Conservation (phyloP, 2,888 invertebrate genomes). For the Temnothorax ravouxi region DNA sequence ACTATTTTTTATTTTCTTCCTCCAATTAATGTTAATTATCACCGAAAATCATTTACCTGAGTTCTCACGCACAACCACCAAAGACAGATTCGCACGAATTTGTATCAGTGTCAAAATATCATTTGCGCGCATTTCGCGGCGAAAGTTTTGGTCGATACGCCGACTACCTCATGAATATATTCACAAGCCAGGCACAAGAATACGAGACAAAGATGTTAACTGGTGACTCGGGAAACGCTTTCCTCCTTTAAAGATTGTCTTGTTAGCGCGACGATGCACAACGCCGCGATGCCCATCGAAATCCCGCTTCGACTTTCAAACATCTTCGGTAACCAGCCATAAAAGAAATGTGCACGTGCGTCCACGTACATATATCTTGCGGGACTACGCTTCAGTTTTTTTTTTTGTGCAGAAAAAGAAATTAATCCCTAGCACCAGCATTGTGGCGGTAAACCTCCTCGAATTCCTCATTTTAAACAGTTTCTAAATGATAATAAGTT, state of each 20-base stretch:
- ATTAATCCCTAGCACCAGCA: slow-evolving; percentile 65
- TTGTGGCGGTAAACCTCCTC: slow-evolving; percentile 42
- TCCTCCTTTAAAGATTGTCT: slow-evolving; percentile 82
- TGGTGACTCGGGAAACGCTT: slow-evolving; percentile 83
- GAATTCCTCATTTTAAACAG: not conserved
- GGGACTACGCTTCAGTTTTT: slow-evolving; percentile 68
- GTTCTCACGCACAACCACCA: not conserved
- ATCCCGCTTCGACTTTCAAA: slow-evolving; percentile 77
- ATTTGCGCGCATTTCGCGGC: slow-evolving; percentile 1
- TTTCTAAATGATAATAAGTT: not conserved
- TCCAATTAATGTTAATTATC: not conserved
- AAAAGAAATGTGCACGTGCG: slow-evolving; percentile 71
- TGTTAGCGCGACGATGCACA: slow-evolving; percentile 78
- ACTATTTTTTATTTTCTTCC: not conserved
- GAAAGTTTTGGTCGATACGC: slow-evolving; percentile 79
- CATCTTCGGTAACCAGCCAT: slow-evolving; percentile 74
- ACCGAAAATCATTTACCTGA: not conserved
- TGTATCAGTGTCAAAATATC: not conserved
- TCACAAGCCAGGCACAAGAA: slow-evolving; percentile 81
- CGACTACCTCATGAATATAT: slow-evolving; percentile 83
- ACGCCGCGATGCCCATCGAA: slow-evolving; percentile 73
- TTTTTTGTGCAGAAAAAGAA: slow-evolving; percentile 70
- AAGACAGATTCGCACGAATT: slow-evolving; percentile 3
- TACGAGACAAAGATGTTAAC: slow-evolving; percentile 84
- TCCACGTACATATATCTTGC: slow-evolving; percentile 15